Evolutionary conservation across 2,113 vertebrate species (phyloP).

Genomic region (Cochlearius cochlearius): DNA sequence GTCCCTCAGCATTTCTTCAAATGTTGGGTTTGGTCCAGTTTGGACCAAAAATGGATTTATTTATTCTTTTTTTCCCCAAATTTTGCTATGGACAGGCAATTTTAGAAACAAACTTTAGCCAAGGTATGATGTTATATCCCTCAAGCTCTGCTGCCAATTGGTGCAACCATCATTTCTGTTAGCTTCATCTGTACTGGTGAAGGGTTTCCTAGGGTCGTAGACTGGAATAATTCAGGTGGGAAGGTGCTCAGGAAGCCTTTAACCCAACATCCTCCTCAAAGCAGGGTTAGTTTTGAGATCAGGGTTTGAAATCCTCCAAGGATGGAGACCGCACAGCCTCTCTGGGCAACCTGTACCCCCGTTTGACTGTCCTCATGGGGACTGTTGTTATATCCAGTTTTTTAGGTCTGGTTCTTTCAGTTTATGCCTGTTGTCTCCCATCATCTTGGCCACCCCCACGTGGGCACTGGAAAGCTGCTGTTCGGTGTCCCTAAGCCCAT

Average conservation of each 20-base stretch:
- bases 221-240: not conserved
- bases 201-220: not conserved
- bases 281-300: not conserved
- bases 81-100: not conserved
- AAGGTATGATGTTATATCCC: not conserved
- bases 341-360: fast-evolving
- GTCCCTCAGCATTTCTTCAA: not conserved
- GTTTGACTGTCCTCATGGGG: not conserved
- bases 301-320: not conserved
- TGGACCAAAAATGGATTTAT: not conserved
- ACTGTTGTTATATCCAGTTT: not conserved
- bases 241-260: not conserved
- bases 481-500: not conserved
- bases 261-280: too few species aligned
- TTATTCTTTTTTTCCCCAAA: not conserved
- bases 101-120: not conserved
- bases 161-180: not conserved
- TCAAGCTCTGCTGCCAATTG: not conserved
- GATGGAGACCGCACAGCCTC: not conserved
- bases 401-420: not conserved
- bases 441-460: not conserved
- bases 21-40: not conserved
- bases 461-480: not conserved
- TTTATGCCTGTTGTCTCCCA: not conserved
- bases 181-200: not conserved